Conservation (phyloP, 2,113 vertebrate genomes). For the Spheniscus mendiculus region DNA sequence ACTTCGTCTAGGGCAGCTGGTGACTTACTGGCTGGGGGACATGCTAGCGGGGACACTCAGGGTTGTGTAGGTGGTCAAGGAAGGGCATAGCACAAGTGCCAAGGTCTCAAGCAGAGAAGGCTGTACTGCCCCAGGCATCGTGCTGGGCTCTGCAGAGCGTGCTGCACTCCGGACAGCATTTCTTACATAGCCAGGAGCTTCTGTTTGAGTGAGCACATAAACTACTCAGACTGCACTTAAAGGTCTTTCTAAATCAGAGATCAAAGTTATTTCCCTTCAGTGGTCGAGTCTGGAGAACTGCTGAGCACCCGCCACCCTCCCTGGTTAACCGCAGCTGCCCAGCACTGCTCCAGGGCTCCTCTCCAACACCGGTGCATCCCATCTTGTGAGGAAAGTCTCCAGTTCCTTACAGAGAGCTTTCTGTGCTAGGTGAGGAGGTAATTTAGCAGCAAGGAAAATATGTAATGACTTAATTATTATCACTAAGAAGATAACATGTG, state of each 20-base stretch:
- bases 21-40: background rate
- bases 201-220: background rate
- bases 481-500: background rate
- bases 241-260: background rate
- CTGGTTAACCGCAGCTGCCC: background rate
- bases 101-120: background rate
- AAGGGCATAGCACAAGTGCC: background rate
- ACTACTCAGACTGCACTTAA: rapidly evolving
- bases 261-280: background rate
- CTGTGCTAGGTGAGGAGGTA: background rate
- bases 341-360: background rate
- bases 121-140: background rate
- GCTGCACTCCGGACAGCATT: rapidly evolving
- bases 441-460: background rate
- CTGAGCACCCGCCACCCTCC: background rate
- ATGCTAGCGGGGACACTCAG: rapidly evolving
- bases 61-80: background rate
- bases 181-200: rapidly evolving
- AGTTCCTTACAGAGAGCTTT: background rate
- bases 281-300: background rate
- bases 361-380: background rate
- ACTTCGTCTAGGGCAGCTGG: rapidly evolving
- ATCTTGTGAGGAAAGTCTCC: background rate
- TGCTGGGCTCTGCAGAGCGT: background rate
- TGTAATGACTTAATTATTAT: background rate